Percentiles rank a stretch among this genome's conserved stretches.
Evolutionary conservation across 2,888 invertebrate species (phyloP).

Genomic region (Orgyia antiqua): DNA sequence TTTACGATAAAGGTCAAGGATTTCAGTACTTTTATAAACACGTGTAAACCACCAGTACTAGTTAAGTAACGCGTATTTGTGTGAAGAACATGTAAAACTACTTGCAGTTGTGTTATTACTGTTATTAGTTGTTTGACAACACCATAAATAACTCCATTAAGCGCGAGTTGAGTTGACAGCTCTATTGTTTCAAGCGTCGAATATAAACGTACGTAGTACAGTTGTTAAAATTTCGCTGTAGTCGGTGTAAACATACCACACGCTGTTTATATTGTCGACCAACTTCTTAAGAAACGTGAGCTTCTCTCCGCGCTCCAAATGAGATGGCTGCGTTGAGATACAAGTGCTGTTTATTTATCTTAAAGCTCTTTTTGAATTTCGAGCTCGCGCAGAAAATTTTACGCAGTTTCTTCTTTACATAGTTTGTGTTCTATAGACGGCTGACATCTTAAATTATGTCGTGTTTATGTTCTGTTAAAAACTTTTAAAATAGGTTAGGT

Average conservation of each 20-base stretch:
- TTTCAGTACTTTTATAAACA: no score
- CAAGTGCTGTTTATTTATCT: constrained; percentile 67
- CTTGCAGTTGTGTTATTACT: no score
- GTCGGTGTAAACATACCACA: constrained; percentile 51
- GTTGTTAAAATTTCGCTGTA: constrained; percentile 41
- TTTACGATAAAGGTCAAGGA: no score
- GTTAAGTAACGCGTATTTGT: no score
- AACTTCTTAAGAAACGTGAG: constrained; percentile 63
- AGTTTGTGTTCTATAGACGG: constrained; percentile 35
- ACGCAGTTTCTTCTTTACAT: constrained; percentile 50
- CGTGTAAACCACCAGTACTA: no score
- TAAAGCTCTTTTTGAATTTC: constrained; percentile 55
- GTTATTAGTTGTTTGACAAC: constrained; percentile 16
- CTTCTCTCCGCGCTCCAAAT: constrained; percentile 50
- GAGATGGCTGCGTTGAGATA: constrained; percentile 65
- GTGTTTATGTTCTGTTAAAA: constrained; percentile 20
- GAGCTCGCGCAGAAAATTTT: constrained; percentile 35
- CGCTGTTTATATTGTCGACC: constrained; percentile 55
- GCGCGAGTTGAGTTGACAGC: constrained; percentile 12
- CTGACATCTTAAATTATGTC: constrained; percentile 19
- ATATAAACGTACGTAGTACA: constrained; percentile 18
- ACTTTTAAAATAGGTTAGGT: constrained; percentile 8
- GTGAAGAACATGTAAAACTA: no score
- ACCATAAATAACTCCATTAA: constrained; percentile 19
- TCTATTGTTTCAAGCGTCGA: constrained; percentile 18